Evolutionary conservation across 1,140 invertebrate species (phyloP), one percentile per base, ranked within the genome.

Genomic region (Apis dorsata): DNA sequence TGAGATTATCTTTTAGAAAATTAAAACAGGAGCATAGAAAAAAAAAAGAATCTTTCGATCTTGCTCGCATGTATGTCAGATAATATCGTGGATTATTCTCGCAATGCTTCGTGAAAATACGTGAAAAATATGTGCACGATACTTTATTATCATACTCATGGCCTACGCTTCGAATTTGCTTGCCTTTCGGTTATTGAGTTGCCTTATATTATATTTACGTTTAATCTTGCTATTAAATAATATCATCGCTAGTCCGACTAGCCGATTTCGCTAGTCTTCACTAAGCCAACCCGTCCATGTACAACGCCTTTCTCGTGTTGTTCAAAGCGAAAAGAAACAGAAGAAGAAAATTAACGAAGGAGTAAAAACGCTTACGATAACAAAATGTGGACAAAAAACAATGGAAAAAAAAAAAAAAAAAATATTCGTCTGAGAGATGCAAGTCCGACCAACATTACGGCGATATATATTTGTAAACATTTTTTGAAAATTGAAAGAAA

Each of bases 231-330:
- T 77, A 88, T 85, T 78, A 68, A 71, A 72, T 78, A 60, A 82
- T 81, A 79, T 89, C 85, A 82, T 88, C 88, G 91, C 92, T 93
- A 91, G 92, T 92, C 85, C 68, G 91, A 89, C 92, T 93, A 93
- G 91, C 87, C 88, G 82, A 77, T 21, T 70, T 65, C 57, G 91
- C 91, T 94, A 93, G 92, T 93, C 92, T 85, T 88, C 86, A 91
- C 92, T 93, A 93, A 83, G 92, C 91, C 89, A 90, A 90, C 91
- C 93, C 92, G 92, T 94, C 93, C 92, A 92, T 90, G 83, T 87
- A 85, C 85, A 89, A 86, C 89, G 88, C 89, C 90, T 92, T 89
- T 91, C 88, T 91, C 85, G 79, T 86, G 83, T 86, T 85, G 79
- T 87, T 85, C 70, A 49, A 84, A 86, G 77, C 62, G 70, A 77